Base-by-base conservation (phyloP, 2,888 invertebrate genomes). In the Arctia plantaginis region DNA sequence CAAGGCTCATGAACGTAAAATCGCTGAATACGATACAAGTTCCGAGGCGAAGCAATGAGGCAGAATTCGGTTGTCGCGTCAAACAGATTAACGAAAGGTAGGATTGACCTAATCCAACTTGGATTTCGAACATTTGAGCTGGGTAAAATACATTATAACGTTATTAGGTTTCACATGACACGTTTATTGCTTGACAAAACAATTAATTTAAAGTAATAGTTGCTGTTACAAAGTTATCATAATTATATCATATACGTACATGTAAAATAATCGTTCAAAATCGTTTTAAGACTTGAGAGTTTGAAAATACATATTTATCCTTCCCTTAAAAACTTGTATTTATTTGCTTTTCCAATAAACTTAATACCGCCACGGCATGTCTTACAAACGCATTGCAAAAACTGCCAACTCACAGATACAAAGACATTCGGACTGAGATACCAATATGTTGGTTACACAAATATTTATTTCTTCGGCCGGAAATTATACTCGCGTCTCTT, bases 1-100 rank as follows among this genome's bases (percentile, higher is more conserved):
- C 87, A 87, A 89, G 89, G 88, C 84, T 81, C 82, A 84, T 88
- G 87, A 89, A 91, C 88, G 90, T 83, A 86, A 90, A 89, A 90
- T 90, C 85, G 90, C 90, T 91, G 88, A 90, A 88, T 85, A 85
- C 82, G 85, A 85, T 84, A 86, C 85, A 86, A 86, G 80, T 82
- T 89, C 87, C 67, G 69, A 76, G 76, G 72, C 51, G 69, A 68
- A 64, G 75, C 75, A 76, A 71, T 39, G 68, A 73, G 66, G 59
- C 79, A 75, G 74, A 67, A 47, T 82, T 81, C 66, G 71, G 74
- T 65, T 75, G 77, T 80, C 77, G 76, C 73, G 75, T 78, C 77
- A 71, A 77, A 72, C 55, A 74, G 76, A 85, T 82, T 85, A 82
- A 73, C 27, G 66, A 30, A 72, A 80, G 79, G 77, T 82, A 68